Base-by-base conservation (phyloP, 1,140 invertebrate species). In the Nasonia giraulti region DNA sequence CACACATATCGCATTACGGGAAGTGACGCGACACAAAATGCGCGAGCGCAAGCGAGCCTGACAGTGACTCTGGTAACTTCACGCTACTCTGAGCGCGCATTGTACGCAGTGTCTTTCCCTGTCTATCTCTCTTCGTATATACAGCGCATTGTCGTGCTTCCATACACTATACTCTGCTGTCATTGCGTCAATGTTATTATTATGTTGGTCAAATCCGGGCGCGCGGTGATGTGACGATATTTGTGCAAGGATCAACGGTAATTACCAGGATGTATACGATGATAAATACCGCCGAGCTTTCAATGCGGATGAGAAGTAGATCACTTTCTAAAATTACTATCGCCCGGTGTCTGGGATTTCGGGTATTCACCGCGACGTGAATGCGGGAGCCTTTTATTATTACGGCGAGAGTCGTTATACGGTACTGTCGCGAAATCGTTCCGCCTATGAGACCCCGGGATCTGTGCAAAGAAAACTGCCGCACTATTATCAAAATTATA, bases 1-100 rank as follows among this genome's bases (percentile, higher is more conserved):
- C 78, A 78, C 80, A 80, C 69, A 87, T 86, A 91, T 90, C 89
- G 89, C 89, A 91, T 91, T 92, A 88, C 89, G 89, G 90, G 88
- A 92, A 92, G 75, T 91, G 91, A 91, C 91, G 88, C 85, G 88
- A 89, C 88, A 88, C 68, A 85, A 80, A 84, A 79, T n/a, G 23
- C 82, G 33, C 73, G 37, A 4, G 73, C 8, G 40, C 47, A 47
- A 20, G 33, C 33, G 27, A 6, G 31, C 27, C 5, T 27, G 37
- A 10, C 33, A 80, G 47, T 84, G 77, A 84, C 83, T 84, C 31
- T 75, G 82, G 66, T 23, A 50, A 78, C 75, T 83, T 71, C n/a
- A 44, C 17, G 12, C 20, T 77, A 17, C 11, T 62, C 37, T 11
- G 37, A 31, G 37, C 40, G 40, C 66, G 23, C n/a, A 69, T 83